A percentile compares a stretch with the other conserved stretches of the same genome.
phyloP scores from a whole-genome alignment of 2,888 invertebrate genomes.

The Notocelia uddmanniana region DNA sequence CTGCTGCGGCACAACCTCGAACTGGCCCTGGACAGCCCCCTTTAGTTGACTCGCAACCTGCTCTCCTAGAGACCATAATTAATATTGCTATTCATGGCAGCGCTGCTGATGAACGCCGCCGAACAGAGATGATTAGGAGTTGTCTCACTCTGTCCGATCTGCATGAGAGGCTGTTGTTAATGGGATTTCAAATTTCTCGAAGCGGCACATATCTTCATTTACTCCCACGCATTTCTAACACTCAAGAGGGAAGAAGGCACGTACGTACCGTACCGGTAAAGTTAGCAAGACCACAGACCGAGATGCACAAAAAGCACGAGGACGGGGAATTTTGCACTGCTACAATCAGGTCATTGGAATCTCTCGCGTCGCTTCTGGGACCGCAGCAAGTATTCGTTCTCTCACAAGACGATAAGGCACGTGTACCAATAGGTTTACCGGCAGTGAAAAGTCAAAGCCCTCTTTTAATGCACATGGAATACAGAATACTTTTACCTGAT shows the following conservation, averaged over 20 bases:
- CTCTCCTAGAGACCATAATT: conserved; percentile 47
- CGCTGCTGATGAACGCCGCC: conserved; percentile 51
- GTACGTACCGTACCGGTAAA: background rate
- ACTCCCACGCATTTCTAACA: background rate
- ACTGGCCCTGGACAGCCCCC: conserved; percentile 48
- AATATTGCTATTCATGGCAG: conserved; percentile 48
- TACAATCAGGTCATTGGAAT: conserved; percentile 36
- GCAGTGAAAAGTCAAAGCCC: conserved; percentile 61
- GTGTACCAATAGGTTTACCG: conserved; percentile 54
- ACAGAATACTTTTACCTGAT: conserved; percentile 49
- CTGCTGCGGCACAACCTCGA: conserved; percentile 48
- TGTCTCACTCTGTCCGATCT: conserved; percentile 46
- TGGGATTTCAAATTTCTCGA: conserved; percentile 50
- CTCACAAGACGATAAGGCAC: conserved; percentile 53
- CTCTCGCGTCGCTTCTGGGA: conserved; percentile 52
- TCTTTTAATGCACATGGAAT: conserved; percentile 51
- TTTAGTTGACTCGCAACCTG: conserved; percentile 44
- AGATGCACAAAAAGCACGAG: conserved; percentile 29
- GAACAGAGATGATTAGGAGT: conserved; percentile 50
- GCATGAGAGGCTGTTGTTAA: conserved; percentile 45
- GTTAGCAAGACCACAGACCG: background rate
- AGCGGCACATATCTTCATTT: conserved; percentile 1
- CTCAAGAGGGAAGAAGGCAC: background rate
- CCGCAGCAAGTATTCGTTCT: conserved; percentile 51
- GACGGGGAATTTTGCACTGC: conserved; percentile 51